Percentiles rank a stretch among this genome's conserved stretches.
phyloP scores from a whole-genome alignment of 2,888 invertebrate genomes.

The Drepana falcataria region DNA sequence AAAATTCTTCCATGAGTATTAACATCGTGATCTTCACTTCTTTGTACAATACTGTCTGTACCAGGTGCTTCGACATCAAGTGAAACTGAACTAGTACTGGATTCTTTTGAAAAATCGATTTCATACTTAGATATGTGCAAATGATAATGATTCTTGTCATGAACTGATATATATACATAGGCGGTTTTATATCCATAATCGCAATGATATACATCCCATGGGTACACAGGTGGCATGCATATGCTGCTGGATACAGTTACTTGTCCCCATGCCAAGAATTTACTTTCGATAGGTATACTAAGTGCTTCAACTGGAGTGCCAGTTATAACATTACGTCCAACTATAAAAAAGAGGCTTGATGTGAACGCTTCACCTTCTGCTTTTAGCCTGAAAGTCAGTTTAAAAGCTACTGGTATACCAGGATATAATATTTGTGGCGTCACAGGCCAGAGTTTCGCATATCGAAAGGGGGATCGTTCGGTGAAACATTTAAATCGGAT shows the following conservation, averaged over 20 bases:
- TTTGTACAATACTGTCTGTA: constrained; percentile 32
- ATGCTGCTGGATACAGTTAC: constrained; percentile 39
- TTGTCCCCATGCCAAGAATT: constrained; percentile 20
- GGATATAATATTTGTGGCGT: constrained; percentile 45
- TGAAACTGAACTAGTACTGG: constrained; percentile 22
- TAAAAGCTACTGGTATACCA: constrained; percentile 42
- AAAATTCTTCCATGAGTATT: constrained; percentile 21
- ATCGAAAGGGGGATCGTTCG: constrained; percentile 35
- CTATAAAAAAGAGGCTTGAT: constrained; percentile 44
- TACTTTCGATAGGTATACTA: constrained; percentile 39
- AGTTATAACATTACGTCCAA: constrained; percentile 31
- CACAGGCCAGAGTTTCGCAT: constrained; percentile 34
- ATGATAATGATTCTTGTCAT: constrained; percentile 37
- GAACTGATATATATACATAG: constrained; percentile 28
- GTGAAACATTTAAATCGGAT: constrained; percentile 44
- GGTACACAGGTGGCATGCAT: constrained; percentile 42
- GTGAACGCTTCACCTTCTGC: constrained; percentile 31
- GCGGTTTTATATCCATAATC: constrained; percentile 34
- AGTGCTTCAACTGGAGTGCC: constrained; percentile 33
- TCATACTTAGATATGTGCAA: constrained; percentile 41
- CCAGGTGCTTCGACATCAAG: constrained; percentile 23
- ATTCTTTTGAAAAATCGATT: constrained; percentile 25
- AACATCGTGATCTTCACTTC: constrained; percentile 25
- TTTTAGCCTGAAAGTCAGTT: constrained; percentile 38
- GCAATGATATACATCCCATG: constrained; percentile 48